Evolutionary conservation across 2,113 vertebrate genomes (phyloP).

Genomic region (Platysternon megacephalum): DNA sequence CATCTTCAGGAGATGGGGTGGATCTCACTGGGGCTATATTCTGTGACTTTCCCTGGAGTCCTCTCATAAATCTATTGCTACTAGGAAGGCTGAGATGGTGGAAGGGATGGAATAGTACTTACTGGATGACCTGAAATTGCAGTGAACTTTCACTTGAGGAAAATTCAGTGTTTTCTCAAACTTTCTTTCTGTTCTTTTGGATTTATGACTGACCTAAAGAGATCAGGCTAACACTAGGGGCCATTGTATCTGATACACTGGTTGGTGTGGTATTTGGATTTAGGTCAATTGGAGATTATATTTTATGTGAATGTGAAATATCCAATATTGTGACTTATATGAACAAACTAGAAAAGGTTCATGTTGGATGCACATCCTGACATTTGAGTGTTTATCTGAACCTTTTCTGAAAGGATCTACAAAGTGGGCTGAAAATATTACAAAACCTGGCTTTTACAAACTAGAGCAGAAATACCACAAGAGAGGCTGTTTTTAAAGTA

Average conservation of each 20-base stretch:
- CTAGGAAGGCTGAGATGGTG: background rate
- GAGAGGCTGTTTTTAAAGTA: background rate
- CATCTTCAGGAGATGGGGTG: background rate
- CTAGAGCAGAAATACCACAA: background rate
- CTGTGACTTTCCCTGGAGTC: background rate
- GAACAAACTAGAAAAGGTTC: background rate
- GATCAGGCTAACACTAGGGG: background rate
- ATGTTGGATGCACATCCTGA: background rate
- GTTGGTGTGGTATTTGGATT: background rate
- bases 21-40: background rate
- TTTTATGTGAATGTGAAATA: background rate
- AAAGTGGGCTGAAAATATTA: background rate
- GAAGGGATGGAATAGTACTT: conserved; percentile 4
- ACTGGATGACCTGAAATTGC: background rate
- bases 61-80: background rate
- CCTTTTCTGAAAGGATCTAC: background rate
- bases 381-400: background rate
- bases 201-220: conserved; percentile 15
- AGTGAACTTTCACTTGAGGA: background rate
- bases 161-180: background rate
- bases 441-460: background rate
- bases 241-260: background rate
- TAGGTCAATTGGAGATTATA: background rate
- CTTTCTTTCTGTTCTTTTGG: background rate
- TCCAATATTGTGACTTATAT: background rate